A percentile compares a stretch with the other conserved stretches of the same genome.
Evolutionary conservation across 2,797 vertebrate species (phyloP).

Genomic region (Phoeniculus purpureus): DNA sequence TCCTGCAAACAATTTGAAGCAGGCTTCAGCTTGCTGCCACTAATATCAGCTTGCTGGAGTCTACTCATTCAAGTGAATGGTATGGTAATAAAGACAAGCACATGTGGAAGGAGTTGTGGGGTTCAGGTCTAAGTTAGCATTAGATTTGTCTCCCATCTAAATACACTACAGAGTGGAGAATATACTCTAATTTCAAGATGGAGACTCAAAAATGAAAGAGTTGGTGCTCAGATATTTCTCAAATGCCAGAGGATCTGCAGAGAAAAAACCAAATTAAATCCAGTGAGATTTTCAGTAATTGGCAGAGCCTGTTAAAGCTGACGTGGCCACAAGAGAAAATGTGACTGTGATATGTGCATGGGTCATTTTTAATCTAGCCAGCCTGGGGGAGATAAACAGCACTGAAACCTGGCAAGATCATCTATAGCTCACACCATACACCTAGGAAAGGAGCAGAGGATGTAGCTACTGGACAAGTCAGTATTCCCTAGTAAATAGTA

Average conservation of each 20-base stretch:
- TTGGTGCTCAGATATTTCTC: background rate
- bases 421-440: background rate
- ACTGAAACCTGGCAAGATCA: background rate
- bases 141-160: background rate
- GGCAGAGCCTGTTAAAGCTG: background rate
- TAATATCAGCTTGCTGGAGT: slow-evolving; percentile 25
- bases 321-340: background rate
- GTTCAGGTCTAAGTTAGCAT: background rate
- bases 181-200: background rate
- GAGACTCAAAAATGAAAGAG: background rate
- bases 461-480: background rate
- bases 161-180: background rate
- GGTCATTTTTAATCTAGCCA: background rate
- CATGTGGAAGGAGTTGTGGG: background rate
- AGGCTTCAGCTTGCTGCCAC: slow-evolving; percentile 48
- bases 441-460: background rate
- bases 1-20: slow-evolving; percentile 3
- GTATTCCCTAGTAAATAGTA: background rate
- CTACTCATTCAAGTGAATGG: background rate
- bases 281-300: background rate
- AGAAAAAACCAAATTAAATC: background rate
- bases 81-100: background rate
- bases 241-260: background rate
- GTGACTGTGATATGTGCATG: background rate
- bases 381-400: background rate